phyloP scores from a whole-genome alignment of 2,113 vertebrate species.

The Paedocypris sp. region DNA sequence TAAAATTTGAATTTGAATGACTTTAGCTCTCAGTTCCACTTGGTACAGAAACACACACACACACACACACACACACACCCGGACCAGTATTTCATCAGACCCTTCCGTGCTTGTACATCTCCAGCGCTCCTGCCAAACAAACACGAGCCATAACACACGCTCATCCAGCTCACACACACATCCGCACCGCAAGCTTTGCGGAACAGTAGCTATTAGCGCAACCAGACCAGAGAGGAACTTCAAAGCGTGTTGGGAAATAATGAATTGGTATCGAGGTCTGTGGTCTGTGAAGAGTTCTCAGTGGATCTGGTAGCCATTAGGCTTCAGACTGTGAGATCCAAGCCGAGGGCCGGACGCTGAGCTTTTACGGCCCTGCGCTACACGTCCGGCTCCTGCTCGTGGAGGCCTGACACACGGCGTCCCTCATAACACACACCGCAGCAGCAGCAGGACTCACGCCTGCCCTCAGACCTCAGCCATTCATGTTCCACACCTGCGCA shows the following conservation, averaged over 20 bases:
- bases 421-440: slow-evolving; percentile 11
- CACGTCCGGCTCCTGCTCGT: slow-evolving; percentile 6
- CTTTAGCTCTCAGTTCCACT: too few relatives aligned
- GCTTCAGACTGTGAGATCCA: not conserved
- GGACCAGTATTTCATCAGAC: too few relatives aligned
- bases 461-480: too few relatives aligned
- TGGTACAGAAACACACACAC: too few relatives aligned
- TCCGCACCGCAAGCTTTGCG: not conserved
- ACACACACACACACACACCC: too few relatives aligned
- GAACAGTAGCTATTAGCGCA: not conserved
- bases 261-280: slow-evolving; percentile 22
- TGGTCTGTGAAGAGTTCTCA: not conserved
- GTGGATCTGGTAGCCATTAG: slow-evolving; percentile 29
- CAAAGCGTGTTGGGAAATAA: slow-evolving; percentile 9
- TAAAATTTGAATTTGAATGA: too few relatives aligned
- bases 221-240: slow-evolving; percentile 7
- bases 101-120: too few relatives aligned
- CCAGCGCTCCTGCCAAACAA: too few relatives aligned
- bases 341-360: not conserved
- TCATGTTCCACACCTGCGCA: too few relatives aligned
- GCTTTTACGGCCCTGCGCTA: not conserved
- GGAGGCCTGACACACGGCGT: not conserved
- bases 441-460: too few relatives aligned
- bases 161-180: too few relatives aligned
- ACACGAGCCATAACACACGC: too few relatives aligned